phyloP scores from a whole-genome alignment of 2,888 invertebrate species.

The Parnassius orleans region DNA sequence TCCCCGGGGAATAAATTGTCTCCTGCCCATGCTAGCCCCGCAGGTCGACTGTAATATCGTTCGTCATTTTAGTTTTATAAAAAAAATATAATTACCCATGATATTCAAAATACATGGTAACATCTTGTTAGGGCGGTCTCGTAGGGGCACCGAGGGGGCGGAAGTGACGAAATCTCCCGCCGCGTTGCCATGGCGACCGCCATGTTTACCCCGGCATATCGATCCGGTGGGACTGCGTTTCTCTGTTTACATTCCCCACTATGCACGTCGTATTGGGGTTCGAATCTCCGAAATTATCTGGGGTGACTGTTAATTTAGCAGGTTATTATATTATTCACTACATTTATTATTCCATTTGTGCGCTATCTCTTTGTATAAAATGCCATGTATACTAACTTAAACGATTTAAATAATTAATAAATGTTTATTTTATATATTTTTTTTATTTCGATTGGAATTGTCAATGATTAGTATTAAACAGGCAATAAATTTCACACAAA shows the following conservation, averaged over 20 bases:
- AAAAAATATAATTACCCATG: background rate
- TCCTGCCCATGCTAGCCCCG: too few relatives aligned
- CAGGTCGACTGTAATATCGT: too few relatives aligned
- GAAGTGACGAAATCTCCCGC: conserved; percentile 67
- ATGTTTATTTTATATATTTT: too few relatives aligned
- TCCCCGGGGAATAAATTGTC: too few relatives aligned
- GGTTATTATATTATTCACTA: background rate
- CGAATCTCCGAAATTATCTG: conserved; percentile 28
- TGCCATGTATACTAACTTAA: too few relatives aligned
- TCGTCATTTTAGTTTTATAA: too few relatives aligned
- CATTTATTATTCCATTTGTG: too few relatives aligned
- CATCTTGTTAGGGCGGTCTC: conserved; percentile 17
- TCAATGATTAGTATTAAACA: too few relatives aligned
- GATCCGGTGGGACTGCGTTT: conserved; percentile 56
- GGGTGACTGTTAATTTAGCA: conserved; percentile 19
- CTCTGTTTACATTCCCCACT: conserved; percentile 60
- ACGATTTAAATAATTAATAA: too few relatives aligned
- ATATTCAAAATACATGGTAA: background rate
- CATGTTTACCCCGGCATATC: conserved; percentile 78
- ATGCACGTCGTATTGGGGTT: conserved; percentile 34
- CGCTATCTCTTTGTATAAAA: too few relatives aligned
- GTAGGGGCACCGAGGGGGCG: conserved; percentile 43
- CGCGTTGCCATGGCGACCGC: conserved; percentile 73
- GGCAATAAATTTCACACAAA: too few relatives aligned
- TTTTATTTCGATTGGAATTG: too few relatives aligned